Conservation (phyloP, 2,797 vertebrate species). For the Argentina silus region DNA sequence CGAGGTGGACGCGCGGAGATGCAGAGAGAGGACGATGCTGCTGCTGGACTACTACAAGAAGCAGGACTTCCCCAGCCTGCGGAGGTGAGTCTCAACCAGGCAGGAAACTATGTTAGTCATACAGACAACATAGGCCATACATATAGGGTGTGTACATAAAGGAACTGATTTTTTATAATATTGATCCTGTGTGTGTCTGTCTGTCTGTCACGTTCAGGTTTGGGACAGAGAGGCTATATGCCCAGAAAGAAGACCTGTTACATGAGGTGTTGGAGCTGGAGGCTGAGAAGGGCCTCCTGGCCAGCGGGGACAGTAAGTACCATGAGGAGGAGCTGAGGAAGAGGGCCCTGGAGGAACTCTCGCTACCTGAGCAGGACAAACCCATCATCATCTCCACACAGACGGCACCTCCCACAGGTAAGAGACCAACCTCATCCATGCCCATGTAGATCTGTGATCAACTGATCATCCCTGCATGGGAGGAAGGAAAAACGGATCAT, state of each 20-base stretch:
- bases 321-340: conserved; percentile 77
- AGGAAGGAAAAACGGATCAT: neutral
- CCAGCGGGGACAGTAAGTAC: conserved; percentile 70
- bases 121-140: neutral
- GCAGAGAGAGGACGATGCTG: conserved; percentile 82
- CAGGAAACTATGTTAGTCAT: neutral
- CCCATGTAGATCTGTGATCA: neutral
- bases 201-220: conserved; percentile 62
- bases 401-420: conserved; percentile 61
- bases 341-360: conserved; percentile 70
- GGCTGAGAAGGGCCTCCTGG: conserved; percentile 75
- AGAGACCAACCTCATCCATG: conserved; percentile 6
- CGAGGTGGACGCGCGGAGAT: conserved; percentile 81
- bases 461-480: neutral
- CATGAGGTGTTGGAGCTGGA: conserved; percentile 82
- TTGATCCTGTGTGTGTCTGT: conserved; percentile 4
- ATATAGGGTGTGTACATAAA: neutral
- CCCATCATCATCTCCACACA: conserved; percentile 64
- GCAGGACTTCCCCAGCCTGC: conserved; percentile 79
- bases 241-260: conserved; percentile 81
- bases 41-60: conserved; percentile 84
- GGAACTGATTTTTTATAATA: neutral
- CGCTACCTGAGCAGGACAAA: conserved; percentile 74
- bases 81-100: conserved; percentile 64
- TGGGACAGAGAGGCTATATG: conserved; percentile 80